Evolutionary conservation across 2,113 vertebrate species (phyloP).

Genomic region (Pachycephala philippinensis): DNA sequence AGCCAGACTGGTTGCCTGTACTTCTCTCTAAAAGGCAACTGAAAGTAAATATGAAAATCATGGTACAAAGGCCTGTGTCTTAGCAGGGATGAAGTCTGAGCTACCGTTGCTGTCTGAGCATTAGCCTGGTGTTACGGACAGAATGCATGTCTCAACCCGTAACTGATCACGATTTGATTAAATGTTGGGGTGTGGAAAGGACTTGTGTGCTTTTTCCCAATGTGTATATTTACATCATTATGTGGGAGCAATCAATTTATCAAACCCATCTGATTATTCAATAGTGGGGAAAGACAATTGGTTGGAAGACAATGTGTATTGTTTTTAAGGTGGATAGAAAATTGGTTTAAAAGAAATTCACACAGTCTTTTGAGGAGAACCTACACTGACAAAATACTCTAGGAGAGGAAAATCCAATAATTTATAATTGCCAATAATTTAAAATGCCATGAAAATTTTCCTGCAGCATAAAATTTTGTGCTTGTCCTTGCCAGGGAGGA

Average conservation of each 20-base stretch:
- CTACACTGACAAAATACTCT: background rate
- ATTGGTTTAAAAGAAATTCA: background rate
- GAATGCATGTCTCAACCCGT: background rate
- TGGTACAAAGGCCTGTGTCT: background rate
- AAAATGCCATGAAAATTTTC: background rate
- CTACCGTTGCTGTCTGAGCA: background rate
- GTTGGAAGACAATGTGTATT: background rate
- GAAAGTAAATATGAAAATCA: background rate
- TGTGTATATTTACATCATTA: background rate
- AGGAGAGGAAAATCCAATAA: background rate
- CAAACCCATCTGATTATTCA: background rate
- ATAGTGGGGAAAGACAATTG: background rate
- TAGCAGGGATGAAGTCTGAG: background rate
- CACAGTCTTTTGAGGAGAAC: background rate
- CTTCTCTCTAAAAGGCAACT: background rate
- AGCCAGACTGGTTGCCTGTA: background rate
- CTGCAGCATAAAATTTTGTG: background rate
- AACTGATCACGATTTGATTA: background rate
- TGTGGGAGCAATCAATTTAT: slow-evolving; percentile 14
- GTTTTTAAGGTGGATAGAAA: background rate
- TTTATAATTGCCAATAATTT: background rate
- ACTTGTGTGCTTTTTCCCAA: background rate
- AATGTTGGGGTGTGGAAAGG: slow-evolving; percentile 8
- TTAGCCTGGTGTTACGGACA: background rate
- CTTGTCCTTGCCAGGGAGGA: background rate